Percentiles rank a stretch among this genome's conserved stretches.
These are phyloP conservation scores for Lynx canadensis DNA, from an alignment of 2,113 vertebrate species.

Conservation along the genomic window DNA sequence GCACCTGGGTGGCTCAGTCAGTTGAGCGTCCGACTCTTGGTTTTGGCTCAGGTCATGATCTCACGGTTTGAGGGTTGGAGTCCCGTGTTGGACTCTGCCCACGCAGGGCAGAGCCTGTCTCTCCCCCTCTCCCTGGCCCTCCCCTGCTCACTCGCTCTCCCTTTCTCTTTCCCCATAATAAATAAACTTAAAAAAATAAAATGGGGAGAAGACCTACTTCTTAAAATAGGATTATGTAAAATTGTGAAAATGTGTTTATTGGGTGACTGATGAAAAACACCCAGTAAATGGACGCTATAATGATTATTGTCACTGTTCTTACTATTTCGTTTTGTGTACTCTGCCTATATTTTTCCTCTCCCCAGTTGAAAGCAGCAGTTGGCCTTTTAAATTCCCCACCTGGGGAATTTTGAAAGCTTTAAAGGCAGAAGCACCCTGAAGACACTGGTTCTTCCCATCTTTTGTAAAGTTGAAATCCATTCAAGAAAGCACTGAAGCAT, in stretches of 20 bases:
- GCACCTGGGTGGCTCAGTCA: no score
- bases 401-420: not conserved
- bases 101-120: no score
- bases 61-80: no score
- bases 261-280: not conserved
- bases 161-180: no score
- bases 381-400: not conserved
- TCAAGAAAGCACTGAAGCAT: not conserved
- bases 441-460: not conserved
- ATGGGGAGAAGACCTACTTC: not conserved
- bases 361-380: not conserved
- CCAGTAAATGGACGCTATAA: not conserved
- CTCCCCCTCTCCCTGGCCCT: no score
- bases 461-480: not conserved
- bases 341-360: not conserved
- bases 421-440: not conserved
- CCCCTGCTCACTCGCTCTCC: no score
- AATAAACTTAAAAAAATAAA: not conserved
- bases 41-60: no score
- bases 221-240: not conserved
- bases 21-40: no score
- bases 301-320: not conserved
- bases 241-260: not conserved
- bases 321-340: not conserved
- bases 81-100: no score